Evolutionary conservation across 2,113 vertebrate genomes (phyloP).

Genomic region (Rhea pennata): DNA sequence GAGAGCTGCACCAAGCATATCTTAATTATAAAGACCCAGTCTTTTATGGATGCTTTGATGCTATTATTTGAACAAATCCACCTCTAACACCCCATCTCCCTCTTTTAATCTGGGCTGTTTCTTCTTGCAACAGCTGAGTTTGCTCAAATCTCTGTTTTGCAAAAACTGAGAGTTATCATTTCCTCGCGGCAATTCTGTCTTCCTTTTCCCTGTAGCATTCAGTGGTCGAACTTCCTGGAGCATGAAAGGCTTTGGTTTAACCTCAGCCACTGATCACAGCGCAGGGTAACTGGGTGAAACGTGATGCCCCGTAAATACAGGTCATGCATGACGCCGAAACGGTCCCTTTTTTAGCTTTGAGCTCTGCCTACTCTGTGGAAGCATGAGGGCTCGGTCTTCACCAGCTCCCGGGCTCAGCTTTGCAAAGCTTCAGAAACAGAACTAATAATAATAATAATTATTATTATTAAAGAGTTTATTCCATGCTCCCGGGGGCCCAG

Average conservation of each 20-base stretch:
- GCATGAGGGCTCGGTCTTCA: not conserved
- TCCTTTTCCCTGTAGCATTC: not conserved
- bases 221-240: not conserved
- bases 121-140: not conserved
- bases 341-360: not conserved
- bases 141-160: fast-evolving
- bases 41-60: not conserved
- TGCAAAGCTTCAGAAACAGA: not conserved
- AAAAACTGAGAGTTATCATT: not conserved
- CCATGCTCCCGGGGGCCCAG: not conserved
- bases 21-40: not conserved
- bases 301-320: not conserved
- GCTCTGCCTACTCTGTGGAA: not conserved
- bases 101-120: not conserved
- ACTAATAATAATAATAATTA: no score
- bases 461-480: not conserved
- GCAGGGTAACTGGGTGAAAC: not conserved
- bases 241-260: not conserved
- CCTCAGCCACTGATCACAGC: not conserved
- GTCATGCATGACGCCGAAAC: not conserved
- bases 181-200: not conserved
- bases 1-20: fast-evolving
- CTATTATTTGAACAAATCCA: not conserved
- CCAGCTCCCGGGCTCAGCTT: not conserved
- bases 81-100: not conserved